A percentile compares a stretch with the other conserved stretches of the same genome.
Conservation (phyloP, 2,797 vertebrate species). For the Rhyacichthys aspro region DNA sequence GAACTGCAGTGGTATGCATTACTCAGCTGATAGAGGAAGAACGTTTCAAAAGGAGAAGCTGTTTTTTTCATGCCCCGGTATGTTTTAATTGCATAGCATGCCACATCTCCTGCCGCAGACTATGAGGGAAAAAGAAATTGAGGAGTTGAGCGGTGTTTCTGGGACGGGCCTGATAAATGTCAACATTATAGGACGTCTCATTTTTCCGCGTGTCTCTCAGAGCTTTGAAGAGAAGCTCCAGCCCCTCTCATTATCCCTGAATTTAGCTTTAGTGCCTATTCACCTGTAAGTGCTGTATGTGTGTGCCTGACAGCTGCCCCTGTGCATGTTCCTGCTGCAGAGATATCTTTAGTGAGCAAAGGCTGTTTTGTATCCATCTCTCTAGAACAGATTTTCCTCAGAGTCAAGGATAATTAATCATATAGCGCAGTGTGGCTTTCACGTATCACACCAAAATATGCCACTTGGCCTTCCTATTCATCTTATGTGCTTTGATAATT, state of each 20-base stretch:
- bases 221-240: constrained; percentile 51
- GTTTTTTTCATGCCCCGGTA: constrained; percentile 72
- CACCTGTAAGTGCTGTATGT: constrained; percentile 36
- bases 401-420: constrained; percentile 66
- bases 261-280: constrained; percentile 58
- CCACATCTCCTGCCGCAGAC: constrained; percentile 51
- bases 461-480: constrained; percentile 52
- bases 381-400: constrained; percentile 31
- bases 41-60: constrained; percentile 65
- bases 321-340: constrained; percentile 10
- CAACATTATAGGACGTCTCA: constrained; percentile 70
- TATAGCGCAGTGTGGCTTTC: constrained; percentile 47
- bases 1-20: constrained; percentile 68
- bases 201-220: constrained; percentile 55
- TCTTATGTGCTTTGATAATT: constrained; percentile 75
- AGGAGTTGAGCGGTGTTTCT: constrained; percentile 57
- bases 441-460: constrained; percentile 49
- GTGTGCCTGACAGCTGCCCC: constrained; percentile 20
- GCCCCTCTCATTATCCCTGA: constrained; percentile 63
- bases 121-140: constrained; percentile 44
- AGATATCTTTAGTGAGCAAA: constrained; percentile 25
- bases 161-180: constrained; percentile 74
- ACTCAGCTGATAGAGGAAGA: constrained; percentile 68
- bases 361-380: constrained; percentile 19
- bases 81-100: constrained; percentile 77